These are phyloP conservation scores for Odontothrips loti DNA, from an alignment of 2,888 invertebrate species.

Conservation along the genomic window DNA sequence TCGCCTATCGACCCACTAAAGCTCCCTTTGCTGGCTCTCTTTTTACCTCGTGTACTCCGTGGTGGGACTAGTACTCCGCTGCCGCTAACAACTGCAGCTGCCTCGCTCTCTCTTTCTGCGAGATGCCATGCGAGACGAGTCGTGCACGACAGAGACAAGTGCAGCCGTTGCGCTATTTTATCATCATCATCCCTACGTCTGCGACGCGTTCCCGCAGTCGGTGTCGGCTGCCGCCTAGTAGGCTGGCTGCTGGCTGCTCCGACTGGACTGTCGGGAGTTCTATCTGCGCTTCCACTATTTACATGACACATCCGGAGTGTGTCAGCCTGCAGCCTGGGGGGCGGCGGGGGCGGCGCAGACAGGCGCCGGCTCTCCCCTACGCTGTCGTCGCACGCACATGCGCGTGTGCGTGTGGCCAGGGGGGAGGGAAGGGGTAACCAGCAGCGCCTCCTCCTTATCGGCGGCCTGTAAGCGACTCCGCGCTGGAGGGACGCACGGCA, in stretches of 20 bases:
- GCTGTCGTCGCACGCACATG: not conserved
- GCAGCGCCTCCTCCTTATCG: not conserved
- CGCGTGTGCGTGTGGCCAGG: not conserved
- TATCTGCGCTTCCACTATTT: not conserved
- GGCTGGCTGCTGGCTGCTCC: too few species aligned
- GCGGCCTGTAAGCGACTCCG: not conserved
- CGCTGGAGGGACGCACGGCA: not conserved
- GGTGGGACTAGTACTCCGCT: too few species aligned
- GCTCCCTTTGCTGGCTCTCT: too few species aligned
- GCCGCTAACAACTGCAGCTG: not conserved
- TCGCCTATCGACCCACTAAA: not conserved
- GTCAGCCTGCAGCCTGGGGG: not conserved
- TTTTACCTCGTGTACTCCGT: not conserved
- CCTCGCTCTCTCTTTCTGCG: not conserved
- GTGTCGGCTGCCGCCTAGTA: too few species aligned
- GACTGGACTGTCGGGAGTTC: too few species aligned
- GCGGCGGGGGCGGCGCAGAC: not conserved
- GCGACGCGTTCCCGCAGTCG: too few species aligned
- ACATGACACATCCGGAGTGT: conserved; percentile 24
- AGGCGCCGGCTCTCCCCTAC: not conserved
- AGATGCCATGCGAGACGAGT: too few species aligned
- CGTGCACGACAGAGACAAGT: not conserved
- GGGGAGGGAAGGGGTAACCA: not conserved
- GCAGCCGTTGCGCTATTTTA: too few species aligned
- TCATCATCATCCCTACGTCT: too few species aligned